Conservation (phyloP, 1,140 invertebrate genomes). For the Ips typographus region DNA sequence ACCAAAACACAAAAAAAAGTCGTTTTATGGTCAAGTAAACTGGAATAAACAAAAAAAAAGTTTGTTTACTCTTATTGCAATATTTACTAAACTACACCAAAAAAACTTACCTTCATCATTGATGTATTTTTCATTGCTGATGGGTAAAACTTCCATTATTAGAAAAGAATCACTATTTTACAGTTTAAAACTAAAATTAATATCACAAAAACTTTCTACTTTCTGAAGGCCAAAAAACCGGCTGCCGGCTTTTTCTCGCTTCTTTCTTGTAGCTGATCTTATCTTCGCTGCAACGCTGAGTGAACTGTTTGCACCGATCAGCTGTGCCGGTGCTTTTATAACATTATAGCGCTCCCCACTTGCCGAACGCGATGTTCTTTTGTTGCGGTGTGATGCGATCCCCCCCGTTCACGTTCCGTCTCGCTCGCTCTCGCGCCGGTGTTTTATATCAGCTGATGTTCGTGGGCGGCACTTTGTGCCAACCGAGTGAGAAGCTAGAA, state of each 20-base stretch:
- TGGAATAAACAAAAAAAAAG: too few species aligned
- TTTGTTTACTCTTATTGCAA: too few species aligned
- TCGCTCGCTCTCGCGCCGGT: neutral
- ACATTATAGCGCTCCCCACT: slow-evolving; percentile 29
- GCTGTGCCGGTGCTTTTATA: slow-evolving; percentile 35
- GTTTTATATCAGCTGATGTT: too few species aligned
- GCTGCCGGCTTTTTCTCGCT: slow-evolving; percentile 30
- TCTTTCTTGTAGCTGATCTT: slow-evolving; percentile 1
- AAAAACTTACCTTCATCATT: slow-evolving; percentile 36
- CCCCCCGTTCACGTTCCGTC: neutral
- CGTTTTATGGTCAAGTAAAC: too few species aligned
- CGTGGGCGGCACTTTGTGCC: neutral
- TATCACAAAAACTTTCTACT: slow-evolving; percentile 30
- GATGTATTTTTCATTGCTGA: slow-evolving; percentile 37
- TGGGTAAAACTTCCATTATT: slow-evolving; percentile 40
- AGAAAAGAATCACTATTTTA: neutral
- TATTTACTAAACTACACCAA: too few species aligned
- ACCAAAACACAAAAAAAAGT: too few species aligned
- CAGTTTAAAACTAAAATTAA: slow-evolving; percentile 14
- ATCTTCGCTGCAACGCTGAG: neutral
- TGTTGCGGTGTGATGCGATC: neutral
- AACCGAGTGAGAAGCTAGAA: neutral
- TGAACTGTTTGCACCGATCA: slow-evolving; percentile 29
- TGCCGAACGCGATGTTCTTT: neutral
- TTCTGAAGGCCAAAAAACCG: slow-evolving; percentile 32